Evolutionary conservation across 2,113 vertebrate species (phyloP).

Genomic region (Hydropotes inermis): DNA sequence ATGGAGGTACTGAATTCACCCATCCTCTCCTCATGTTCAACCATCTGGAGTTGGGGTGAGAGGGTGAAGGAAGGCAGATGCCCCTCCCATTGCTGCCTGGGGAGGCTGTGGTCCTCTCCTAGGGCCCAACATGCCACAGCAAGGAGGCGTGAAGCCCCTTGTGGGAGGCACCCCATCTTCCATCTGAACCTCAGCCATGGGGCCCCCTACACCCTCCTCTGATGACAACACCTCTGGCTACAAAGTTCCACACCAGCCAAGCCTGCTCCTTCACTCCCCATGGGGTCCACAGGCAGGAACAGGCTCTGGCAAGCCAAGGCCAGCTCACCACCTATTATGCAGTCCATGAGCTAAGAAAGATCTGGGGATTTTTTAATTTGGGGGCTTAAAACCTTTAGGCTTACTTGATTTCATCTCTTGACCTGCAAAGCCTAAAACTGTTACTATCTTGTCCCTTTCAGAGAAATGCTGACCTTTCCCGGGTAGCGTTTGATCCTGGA

Average conservation of each 20-base stretch:
- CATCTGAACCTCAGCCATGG: background rate
- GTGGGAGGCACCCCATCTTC: background rate
- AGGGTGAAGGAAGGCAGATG: background rate
- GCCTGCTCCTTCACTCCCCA: accelerated
- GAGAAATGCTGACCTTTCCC: background rate
- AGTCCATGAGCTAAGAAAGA: background rate
- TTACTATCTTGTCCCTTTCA: background rate
- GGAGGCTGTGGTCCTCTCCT: background rate
- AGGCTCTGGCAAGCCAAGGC: background rate
- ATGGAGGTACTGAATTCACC: background rate
- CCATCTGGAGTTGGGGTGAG: background rate
- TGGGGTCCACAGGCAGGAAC: background rate
- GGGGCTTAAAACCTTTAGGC: background rate
- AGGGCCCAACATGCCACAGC: background rate
- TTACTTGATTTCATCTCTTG: background rate
- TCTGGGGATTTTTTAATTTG: background rate
- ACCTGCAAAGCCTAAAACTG: background rate
- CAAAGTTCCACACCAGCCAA: background rate
- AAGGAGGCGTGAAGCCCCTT: background rate
- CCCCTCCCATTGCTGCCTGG: background rate
- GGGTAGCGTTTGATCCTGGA: background rate
- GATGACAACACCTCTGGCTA: background rate
- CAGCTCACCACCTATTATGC: background rate
- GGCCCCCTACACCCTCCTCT: background rate
- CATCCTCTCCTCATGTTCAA: background rate